A percentile compares a stretch with the other conserved stretches of the same genome.
Conservation (phyloP, 2,797 vertebrate species). For the Xerus rutilus region DNA sequence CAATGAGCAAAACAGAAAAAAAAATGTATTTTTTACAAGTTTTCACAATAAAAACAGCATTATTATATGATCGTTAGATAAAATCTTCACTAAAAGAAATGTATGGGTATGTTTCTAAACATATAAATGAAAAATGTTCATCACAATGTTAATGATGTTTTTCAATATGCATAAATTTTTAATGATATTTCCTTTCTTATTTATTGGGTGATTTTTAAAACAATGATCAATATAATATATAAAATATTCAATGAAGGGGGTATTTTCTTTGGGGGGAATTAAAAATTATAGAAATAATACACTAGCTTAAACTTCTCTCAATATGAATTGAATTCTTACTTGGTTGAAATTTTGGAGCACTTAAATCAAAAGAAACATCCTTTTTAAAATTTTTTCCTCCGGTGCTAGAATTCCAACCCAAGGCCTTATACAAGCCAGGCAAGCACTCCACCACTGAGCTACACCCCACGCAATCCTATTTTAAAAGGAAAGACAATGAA, state of each 20-base stretch:
- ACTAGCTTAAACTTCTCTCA: constrained; percentile 6
- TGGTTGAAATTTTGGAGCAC: not conserved
- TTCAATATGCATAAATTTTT: not conserved
- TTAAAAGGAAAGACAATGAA: not conserved
- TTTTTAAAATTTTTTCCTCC: not conserved
- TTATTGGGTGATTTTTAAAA: not conserved
- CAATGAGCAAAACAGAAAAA: not conserved
- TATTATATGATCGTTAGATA: not conserved
- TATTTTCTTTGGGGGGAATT: not conserved
- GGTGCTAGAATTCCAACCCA: not conserved
- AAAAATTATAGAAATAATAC: not conserved
- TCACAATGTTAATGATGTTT: constrained; percentile 3
- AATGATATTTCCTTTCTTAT: not conserved
- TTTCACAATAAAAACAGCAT: not conserved
- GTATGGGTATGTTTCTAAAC: not conserved
- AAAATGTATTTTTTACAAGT: not conserved
- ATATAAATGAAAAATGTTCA: not conserved
- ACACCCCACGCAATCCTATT: not conserved
- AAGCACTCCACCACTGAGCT: not conserved
- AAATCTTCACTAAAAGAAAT: not conserved
- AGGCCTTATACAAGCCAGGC: not conserved
- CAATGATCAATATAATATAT: not conserved
- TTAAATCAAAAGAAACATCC: not conserved
- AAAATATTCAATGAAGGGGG: not conserved
- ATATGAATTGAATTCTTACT: not conserved